phyloP scores from a whole-genome alignment of 2,888 invertebrate species.

The Dynastes maya region DNA sequence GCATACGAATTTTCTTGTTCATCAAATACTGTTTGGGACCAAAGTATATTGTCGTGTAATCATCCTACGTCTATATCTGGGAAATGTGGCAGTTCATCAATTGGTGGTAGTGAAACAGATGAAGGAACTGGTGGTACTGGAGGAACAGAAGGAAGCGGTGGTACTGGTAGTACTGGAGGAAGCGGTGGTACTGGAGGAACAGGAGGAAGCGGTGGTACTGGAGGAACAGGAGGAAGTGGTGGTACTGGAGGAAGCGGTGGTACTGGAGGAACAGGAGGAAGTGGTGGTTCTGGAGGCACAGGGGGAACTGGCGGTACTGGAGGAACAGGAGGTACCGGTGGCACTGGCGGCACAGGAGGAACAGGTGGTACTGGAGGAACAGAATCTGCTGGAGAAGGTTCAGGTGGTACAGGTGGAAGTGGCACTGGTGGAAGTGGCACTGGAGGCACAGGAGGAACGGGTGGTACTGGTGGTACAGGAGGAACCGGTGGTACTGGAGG shows the following conservation, averaged over 20 bases:
- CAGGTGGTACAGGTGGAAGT: constrained; percentile 11
- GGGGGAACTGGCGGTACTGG: constrained; percentile 12
- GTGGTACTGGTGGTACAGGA: neutral
- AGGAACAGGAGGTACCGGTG: constrained; percentile 6
- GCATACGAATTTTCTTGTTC: constrained; percentile 83
- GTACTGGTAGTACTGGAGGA: constrained; percentile 25
- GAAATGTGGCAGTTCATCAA: constrained; percentile 66
- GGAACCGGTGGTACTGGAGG: constrained; percentile 22
- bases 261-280: constrained; percentile 37
- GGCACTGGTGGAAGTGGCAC: neutral
- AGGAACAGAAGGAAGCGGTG: constrained; percentile 39
- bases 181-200: constrained; percentile 27
- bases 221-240: constrained; percentile 48
- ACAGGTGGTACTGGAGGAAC: constrained; percentile 14
- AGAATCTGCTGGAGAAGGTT: constrained; percentile 29
- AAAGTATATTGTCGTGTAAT: constrained; percentile 79
- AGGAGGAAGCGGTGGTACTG: constrained; percentile 33
- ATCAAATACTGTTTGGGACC: constrained; percentile 85
- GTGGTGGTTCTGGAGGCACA: constrained; percentile 41
- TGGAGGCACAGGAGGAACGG: neutral
- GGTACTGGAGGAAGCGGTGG: constrained; percentile 43
- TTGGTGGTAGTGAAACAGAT: constrained; percentile 21
- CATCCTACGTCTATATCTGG: constrained; percentile 73
- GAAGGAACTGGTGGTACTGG: constrained; percentile 32
- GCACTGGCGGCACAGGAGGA: constrained; percentile 18